Evolutionary conservation across 2,797 vertebrate species (phyloP).

Genomic region (Gallinago nigripennis): DNA sequence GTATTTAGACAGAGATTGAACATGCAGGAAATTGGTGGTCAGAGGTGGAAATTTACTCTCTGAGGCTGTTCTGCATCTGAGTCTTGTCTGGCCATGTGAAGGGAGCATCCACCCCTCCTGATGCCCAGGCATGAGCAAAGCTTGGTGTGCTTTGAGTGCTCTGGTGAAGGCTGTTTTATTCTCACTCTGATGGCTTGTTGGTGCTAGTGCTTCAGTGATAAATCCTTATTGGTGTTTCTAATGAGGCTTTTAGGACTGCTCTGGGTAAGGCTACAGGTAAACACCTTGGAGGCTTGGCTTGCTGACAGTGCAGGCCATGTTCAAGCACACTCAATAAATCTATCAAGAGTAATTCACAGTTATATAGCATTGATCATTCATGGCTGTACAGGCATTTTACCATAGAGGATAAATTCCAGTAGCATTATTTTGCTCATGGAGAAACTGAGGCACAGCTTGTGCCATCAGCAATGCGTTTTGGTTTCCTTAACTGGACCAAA

Average conservation of each 20-base stretch:
- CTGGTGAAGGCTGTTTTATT: neutral
- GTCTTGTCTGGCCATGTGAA: neutral
- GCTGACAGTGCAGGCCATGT: neutral
- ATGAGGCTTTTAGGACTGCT: slow-evolving; percentile 2
- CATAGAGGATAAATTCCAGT: neutral
- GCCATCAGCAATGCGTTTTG: neutral
- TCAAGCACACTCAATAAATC: neutral
- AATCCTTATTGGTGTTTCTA: slow-evolving; percentile 26
- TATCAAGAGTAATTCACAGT: neutral
- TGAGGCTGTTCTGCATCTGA: neutral
- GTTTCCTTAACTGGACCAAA: neutral
- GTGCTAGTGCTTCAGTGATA: neutral
- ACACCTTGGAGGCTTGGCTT: neutral
- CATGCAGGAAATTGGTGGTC: neutral
- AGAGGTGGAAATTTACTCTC: neutral
- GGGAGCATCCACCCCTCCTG: neutral
- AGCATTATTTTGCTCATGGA: neutral
- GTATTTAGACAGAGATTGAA: neutral
- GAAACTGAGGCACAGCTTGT: neutral
- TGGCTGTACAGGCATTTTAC: neutral
- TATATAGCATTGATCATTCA: neutral
- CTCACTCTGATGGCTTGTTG: neutral
- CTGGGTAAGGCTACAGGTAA: neutral
- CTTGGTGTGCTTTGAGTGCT: neutral
- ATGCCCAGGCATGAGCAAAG: slow-evolving; percentile 41